phyloP scores from a whole-genome alignment of 2,888 invertebrate species.

The Stenurella melanura region DNA sequence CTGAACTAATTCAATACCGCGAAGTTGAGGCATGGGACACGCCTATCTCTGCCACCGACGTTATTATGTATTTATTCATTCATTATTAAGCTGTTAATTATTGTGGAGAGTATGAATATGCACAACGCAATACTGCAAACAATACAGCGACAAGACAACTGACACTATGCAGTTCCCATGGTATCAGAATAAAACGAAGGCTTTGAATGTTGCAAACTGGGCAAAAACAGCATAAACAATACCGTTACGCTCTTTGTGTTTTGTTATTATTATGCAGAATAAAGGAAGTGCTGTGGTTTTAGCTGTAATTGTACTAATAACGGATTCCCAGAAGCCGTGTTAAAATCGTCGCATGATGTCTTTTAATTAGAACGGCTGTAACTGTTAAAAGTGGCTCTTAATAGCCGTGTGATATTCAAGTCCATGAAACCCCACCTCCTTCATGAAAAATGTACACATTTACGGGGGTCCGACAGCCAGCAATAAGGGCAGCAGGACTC shows the following conservation, averaged over 20 bases:
- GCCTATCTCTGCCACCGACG: background rate
- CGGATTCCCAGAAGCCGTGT: conserved; percentile 16
- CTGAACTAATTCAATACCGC: background rate
- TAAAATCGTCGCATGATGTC: conserved; percentile 11
- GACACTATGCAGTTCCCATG: conserved; percentile 1
- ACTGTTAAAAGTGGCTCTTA: background rate
- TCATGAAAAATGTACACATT: too few species aligned
- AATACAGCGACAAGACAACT: conserved; percentile 9
- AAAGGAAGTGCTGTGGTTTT: conserved; percentile 36
- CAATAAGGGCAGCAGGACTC: too few species aligned
- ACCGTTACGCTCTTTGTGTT: conserved; percentile 27
- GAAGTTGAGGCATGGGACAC: background rate
- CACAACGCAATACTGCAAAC: conserved; percentile 8
- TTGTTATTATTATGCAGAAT: conserved; percentile 30
- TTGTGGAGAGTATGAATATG: background rate
- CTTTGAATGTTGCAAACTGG: background rate
- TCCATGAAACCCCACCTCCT: too few species aligned
- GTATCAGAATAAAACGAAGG: background rate
- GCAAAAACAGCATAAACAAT: background rate
- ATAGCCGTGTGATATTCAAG: too few species aligned
- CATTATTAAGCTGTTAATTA: conserved; percentile 4
- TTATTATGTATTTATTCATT: conserved; percentile 1
- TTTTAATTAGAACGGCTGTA: conserved; percentile 6
- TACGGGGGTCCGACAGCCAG: too few species aligned
- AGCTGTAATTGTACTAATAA: conserved; percentile 14